Evolutionary conservation across 2,113 vertebrate species (phyloP).

Genomic region (Myotis davidii): DNA sequence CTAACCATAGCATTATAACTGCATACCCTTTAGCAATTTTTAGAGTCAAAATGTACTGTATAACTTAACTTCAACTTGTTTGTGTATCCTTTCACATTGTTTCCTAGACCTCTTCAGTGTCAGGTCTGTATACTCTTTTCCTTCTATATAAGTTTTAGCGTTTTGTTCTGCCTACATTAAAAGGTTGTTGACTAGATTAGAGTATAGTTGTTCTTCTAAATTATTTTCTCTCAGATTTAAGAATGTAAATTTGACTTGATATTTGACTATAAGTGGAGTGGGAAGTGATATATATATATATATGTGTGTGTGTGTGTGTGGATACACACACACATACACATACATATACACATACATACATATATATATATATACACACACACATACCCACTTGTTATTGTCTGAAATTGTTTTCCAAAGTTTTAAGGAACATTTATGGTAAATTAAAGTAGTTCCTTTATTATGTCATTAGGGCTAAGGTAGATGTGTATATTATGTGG

Average conservation of each 20-base stretch:
- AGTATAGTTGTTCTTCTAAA: conserved; percentile 13
- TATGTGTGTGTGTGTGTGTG: neutral
- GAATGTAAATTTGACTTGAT: conserved; percentile 35
- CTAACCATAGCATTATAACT: neutral
- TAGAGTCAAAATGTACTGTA: neutral
- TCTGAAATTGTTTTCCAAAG: neutral
- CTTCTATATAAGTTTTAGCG: neutral
- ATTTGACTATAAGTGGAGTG: neutral
- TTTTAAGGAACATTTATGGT: neutral
- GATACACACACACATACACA: no score
- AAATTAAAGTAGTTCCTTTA: neutral
- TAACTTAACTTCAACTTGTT: neutral
- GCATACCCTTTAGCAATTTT: neutral
- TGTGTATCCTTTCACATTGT: neutral
- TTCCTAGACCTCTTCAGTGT: neutral
- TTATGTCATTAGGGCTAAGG: neutral
- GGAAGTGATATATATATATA: neutral
- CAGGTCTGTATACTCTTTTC: neutral
- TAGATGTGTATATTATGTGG: neutral
- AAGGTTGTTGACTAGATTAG: neutral
- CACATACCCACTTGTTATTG: conserved; percentile 29
- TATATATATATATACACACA: no score
- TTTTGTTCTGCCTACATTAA: conserved; percentile 7
- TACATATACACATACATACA: no score
- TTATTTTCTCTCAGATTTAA: conserved; percentile 45